Percentiles rank a stretch among this genome's conserved stretches.
These are phyloP conservation scores for Hippopotamus amphibius DNA, from an alignment of 2,113 vertebrate genomes.

Conservation along the genomic window DNA sequence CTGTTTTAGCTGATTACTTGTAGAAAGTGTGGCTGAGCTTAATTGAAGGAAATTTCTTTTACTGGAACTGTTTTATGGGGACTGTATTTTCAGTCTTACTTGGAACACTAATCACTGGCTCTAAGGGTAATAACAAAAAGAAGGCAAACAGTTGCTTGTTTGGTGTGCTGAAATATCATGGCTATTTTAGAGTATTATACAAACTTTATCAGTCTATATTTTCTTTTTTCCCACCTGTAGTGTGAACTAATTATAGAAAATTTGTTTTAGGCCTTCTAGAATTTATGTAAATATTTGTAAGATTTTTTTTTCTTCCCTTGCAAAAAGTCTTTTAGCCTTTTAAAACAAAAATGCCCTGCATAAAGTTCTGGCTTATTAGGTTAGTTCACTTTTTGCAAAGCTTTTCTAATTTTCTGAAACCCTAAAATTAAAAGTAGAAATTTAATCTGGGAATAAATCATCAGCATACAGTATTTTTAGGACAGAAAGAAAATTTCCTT, in stretches of 20 bases:
- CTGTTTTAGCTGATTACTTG: slow-evolving; percentile 57
- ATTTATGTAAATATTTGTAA: slow-evolving; percentile 51
- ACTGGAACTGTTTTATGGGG: slow-evolving; percentile 33
- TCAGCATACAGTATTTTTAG: slow-evolving; percentile 28
- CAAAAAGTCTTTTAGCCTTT: slow-evolving; percentile 6
- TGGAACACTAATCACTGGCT: slow-evolving; percentile 27
- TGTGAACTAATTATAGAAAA: slow-evolving; percentile 32
- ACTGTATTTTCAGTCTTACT: slow-evolving; percentile 43
- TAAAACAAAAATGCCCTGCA: slow-evolving; percentile 25
- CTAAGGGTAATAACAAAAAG: slow-evolving; percentile 60
- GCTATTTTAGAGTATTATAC: slow-evolving; percentile 24
- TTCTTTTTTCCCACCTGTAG: background rate
- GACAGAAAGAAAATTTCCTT: slow-evolving; percentile 42
- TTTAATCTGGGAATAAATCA: slow-evolving; percentile 58
- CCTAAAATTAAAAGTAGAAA: slow-evolving; percentile 48
- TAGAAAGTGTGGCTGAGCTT: slow-evolving; percentile 53
- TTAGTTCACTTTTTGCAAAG: slow-evolving; percentile 17
- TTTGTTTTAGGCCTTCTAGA: slow-evolving; percentile 29
- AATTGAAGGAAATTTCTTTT: slow-evolving; percentile 63
- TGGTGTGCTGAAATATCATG: slow-evolving; percentile 59
- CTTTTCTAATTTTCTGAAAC: slow-evolving; percentile 54
- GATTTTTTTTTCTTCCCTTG: background rate
- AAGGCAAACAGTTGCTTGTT: slow-evolving; percentile 62
- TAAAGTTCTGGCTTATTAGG: slow-evolving; percentile 9
- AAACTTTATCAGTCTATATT: slow-evolving; percentile 12